Evolutionary conservation across 2,113 vertebrate genomes (phyloP).

Genomic region (Pseudorasbora parva): DNA sequence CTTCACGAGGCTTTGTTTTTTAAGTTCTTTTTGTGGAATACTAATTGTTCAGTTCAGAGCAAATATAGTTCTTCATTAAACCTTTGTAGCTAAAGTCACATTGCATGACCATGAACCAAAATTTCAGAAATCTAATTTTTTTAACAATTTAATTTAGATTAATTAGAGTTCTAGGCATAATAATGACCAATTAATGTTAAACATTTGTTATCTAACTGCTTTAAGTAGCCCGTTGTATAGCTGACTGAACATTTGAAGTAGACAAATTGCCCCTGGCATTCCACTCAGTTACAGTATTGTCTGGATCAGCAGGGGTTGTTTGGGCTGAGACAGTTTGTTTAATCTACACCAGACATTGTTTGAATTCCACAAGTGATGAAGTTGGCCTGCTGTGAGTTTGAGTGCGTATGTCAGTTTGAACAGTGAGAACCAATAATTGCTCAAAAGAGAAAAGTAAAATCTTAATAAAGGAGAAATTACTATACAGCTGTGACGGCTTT

Average conservation of each 20-base stretch:
- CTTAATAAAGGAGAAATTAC: not conserved
- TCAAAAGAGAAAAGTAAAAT: not conserved
- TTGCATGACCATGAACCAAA: not conserved
- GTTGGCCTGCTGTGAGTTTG: conserved; percentile 19
- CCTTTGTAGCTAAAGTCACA: not conserved
- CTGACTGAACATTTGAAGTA: not conserved
- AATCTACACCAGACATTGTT: conserved; percentile 39
- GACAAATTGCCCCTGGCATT: not conserved
- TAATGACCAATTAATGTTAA: not conserved
- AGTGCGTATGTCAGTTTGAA: not conserved
- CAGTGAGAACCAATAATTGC: not conserved
- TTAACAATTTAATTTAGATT: not conserved
- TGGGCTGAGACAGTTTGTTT: conserved; percentile 40
- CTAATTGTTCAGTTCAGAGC: too few species aligned
- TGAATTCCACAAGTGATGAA: conserved; percentile 49
- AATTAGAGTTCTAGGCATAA: not conserved
- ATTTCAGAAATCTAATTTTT: not conserved
- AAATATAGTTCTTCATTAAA: not conserved
- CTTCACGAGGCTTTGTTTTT: too few species aligned
- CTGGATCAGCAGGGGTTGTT: conserved; percentile 44
- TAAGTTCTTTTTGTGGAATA: too few species aligned
- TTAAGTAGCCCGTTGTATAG: conserved; percentile 16
- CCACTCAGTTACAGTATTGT: conserved; percentile 35
- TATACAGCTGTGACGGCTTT: not conserved
- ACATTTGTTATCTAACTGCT: not conserved